phyloP scores from a whole-genome alignment of 1,140 invertebrate genomes.

The Leptonema lineaticorne region DNA sequence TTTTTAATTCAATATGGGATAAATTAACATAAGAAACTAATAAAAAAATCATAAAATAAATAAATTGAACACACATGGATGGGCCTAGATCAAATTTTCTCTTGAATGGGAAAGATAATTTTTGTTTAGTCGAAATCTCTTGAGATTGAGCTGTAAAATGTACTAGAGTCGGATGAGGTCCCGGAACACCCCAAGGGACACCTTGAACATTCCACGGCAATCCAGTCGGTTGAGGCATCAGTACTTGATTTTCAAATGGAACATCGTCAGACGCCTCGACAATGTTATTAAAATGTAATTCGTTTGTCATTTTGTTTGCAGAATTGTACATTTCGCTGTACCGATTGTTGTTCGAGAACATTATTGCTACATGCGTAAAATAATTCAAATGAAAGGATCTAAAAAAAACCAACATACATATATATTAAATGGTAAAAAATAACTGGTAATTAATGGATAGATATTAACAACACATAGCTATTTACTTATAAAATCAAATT shows the following conservation, averaged over 20 bases:
- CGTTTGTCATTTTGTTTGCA: neutral
- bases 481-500: no score
- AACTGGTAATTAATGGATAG: neutral
- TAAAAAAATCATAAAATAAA: no score
- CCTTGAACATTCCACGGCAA: conserved; percentile 52
- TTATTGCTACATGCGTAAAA: neutral
- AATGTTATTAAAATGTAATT: no score
- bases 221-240: conserved; percentile 51
- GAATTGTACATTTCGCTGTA: conserved; percentile 1
- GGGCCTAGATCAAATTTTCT: conserved; percentile 32
- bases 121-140: conserved; percentile 21
- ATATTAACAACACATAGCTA: no score
- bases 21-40: no score
- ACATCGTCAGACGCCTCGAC: neutral
- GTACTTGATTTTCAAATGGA: conserved; percentile 40
- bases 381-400: neutral
- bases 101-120: conserved; percentile 34
- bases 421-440: neutral
- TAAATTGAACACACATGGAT: conserved; percentile 39
- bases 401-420: neutral
- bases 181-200: conserved; percentile 49
- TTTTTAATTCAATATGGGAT: no score
- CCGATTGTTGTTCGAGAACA: conserved; percentile 15
- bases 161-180: conserved; percentile 48
- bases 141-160: conserved; percentile 48